Base-by-base conservation (phyloP, 2,888 invertebrate species). In the Luperina testacea region DNA sequence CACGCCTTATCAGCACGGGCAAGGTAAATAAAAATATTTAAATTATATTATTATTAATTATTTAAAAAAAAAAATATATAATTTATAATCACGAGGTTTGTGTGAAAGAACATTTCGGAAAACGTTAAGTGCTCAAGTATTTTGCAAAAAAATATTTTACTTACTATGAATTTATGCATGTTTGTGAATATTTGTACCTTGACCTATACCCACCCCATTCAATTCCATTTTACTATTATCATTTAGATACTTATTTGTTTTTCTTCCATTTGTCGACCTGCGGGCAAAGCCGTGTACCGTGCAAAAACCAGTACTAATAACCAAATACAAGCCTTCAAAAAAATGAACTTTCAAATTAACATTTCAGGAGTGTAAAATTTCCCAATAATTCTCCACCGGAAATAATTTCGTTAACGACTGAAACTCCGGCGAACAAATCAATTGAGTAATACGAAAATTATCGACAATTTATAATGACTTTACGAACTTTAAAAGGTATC, bases 401-500 rank as follows among this genome's bases (percentile, higher is more conserved):
- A 77, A 69, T 82, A 27, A 74, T 72, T 78, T 63, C 61, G 4
- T 15, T 61, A 85, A 64, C 45, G 68, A 63, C 61, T 17, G 48
- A 72, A 78, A 79, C 64, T 82, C 73, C 24, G 11, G 48, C 17
- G 9, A 57, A n/a, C 17, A 72, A 76, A 77, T 79, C 67, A 72
- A 57, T 63, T 74, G 65, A 77, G 64, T 82, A 77, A 86, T 83
- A 67, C 63, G 53, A 74, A 79, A 59, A 65, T 75, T 82, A 82
- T 85, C 74, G 80, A 69, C 42, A 84, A 77, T 72, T 82, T 77
- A 61, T 78, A 74, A 84, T 51, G 68, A 87, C 82, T 87, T 87
- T 38, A 0, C 27, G 32, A 78, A 85, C 78, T 83, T 83, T 68
- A 74, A 80, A 85, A 76, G 86, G 78, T 72, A 79, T 76, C 73